These are phyloP conservation scores for Andinoacara biseriatus DNA, from an alignment of 2,113 vertebrate genomes.

Conservation along the genomic window DNA sequence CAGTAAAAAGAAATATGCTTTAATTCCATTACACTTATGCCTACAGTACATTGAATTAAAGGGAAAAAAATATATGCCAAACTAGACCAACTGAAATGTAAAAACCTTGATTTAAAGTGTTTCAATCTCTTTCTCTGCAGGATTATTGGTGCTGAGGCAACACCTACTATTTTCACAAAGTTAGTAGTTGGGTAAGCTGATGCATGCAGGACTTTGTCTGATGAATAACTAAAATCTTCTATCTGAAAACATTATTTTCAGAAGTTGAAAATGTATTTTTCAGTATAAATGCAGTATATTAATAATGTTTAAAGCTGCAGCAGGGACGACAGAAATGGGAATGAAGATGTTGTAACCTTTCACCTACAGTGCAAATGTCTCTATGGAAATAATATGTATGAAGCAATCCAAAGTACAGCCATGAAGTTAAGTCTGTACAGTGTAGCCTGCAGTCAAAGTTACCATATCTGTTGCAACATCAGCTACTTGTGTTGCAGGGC, in stretches of 20 bases:
- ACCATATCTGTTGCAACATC: conserved; percentile 59
- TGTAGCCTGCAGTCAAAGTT: conserved; percentile 39
- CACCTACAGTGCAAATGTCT: conserved; percentile 24
- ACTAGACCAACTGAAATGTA: neutral
- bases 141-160: neutral
- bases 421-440: conserved; percentile 25
- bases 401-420: conserved; percentile 47
- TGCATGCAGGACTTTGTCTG: conserved; percentile 21
- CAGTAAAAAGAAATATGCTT: neutral
- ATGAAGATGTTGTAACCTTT: conserved; percentile 3
- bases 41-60: neutral
- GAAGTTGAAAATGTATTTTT: neutral
- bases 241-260: conserved; percentile 10
- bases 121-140: conserved; percentile 13
- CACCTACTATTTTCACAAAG: conserved; percentile 28
- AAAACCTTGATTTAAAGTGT: neutral
- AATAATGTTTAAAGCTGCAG: neutral
- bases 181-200: conserved; percentile 12
- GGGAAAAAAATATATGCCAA: neutral
- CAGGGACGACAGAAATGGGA: neutral
- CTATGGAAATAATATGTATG: conserved; percentile 21
- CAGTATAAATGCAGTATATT: neutral
- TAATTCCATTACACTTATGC: neutral
- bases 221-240: conserved; percentile 18
- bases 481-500: conserved; percentile 42